These are phyloP conservation scores for Sinocyclocheilus anophthalmus DNA, from an alignment of 2,113 vertebrate species.

Conservation along the genomic window DNA sequence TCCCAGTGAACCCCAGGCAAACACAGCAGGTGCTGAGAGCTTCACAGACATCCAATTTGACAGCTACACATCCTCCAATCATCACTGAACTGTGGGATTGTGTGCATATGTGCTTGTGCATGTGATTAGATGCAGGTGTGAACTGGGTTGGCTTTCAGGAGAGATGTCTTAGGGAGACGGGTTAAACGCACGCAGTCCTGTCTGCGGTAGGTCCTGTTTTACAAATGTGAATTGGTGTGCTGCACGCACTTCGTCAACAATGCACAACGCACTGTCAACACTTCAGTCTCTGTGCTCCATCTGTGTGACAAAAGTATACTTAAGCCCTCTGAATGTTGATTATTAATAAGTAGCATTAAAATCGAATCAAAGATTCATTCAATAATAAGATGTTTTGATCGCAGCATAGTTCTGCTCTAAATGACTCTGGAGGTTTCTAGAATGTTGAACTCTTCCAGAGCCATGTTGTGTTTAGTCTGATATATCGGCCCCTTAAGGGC, in stretches of 20 bases:
- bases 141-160: slow-evolving; percentile 28
- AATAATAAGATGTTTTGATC: slow-evolving; percentile 42
- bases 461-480: slow-evolving; percentile 61
- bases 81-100: background rate
- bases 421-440: slow-evolving; percentile 27
- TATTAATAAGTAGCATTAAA: slow-evolving; percentile 17
- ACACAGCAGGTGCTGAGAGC: slow-evolving; percentile 20
- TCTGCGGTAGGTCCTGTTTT: slow-evolving; percentile 25
- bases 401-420: slow-evolving; percentile 7
- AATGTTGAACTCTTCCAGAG: slow-evolving; percentile 55
- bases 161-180: slow-evolving; percentile 21
- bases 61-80: slow-evolving; percentile 20
- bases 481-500: slow-evolving; percentile 38
- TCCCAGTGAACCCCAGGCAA: slow-evolving; percentile 6
- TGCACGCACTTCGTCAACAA: background rate
- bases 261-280: slow-evolving; percentile 25
- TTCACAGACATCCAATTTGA: background rate
- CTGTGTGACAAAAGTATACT: slow-evolving; percentile 3
- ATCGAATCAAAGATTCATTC: slow-evolving; percentile 15
- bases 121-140: slow-evolving; percentile 31
- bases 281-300: slow-evolving; percentile 9
- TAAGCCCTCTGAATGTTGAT: background rate
- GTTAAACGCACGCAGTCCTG: background rate
- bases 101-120: slow-evolving; percentile 24
- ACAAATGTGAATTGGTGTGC: background rate